A percentile compares a stretch with the other conserved stretches of the same genome.
These are phyloP conservation scores for Ciona savignyi DNA, from an alignment of 23 tunicate genomes.

Conservation along the genomic window DNA sequence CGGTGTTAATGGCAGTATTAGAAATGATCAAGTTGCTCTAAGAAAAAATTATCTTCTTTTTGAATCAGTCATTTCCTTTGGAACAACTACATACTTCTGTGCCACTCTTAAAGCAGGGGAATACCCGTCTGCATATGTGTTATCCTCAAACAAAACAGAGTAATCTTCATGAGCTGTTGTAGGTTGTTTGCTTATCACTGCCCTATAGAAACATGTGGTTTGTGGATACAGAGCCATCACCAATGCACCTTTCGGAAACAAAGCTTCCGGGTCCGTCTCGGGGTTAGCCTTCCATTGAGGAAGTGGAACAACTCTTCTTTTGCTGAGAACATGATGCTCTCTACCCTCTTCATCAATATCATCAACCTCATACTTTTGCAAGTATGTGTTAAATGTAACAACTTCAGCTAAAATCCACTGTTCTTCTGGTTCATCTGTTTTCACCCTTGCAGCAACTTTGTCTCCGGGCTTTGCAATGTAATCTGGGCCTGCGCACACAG, in stretches of 20 bases:
- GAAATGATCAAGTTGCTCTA: too few relatives aligned
- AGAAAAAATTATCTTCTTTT: slow-evolving; percentile 24
- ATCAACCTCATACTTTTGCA: slow-evolving; percentile 81
- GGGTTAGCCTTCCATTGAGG: slow-evolving; percentile 98
- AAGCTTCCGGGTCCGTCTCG: slow-evolving; percentile 65
- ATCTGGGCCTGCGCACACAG: slow-evolving; percentile 51
- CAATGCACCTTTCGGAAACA: slow-evolving; percentile 37
- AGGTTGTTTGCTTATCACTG: slow-evolving; percentile 58
- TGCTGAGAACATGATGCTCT: slow-evolving; percentile 63
- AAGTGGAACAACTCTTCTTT: slow-evolving; percentile 88
- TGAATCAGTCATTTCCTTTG: slow-evolving; percentile 66
- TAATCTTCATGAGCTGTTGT: slow-evolving; percentile 70
- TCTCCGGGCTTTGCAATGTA: slow-evolving; percentile 79
- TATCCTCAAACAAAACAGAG: slow-evolving; percentile 92
- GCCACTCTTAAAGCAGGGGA: slow-evolving; percentile 91
- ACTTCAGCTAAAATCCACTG: slow-evolving; percentile 99
- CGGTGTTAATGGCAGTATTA: too few relatives aligned
- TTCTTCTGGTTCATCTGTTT: slow-evolving; percentile 60
- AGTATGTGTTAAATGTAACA: slow-evolving; percentile 40
- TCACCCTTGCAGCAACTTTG: slow-evolving; percentile 90
- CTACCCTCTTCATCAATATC: slow-evolving; percentile 96
- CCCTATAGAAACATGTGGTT: slow-evolving; percentile 96
- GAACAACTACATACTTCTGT: slow-evolving; percentile 82
- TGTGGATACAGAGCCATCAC: slow-evolving; percentile 98
- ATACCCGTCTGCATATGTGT: slow-evolving; percentile 88